Evolutionary conservation across 2,888 invertebrate species (phyloP).

Genomic region (Phyllotreta striolata): DNA sequence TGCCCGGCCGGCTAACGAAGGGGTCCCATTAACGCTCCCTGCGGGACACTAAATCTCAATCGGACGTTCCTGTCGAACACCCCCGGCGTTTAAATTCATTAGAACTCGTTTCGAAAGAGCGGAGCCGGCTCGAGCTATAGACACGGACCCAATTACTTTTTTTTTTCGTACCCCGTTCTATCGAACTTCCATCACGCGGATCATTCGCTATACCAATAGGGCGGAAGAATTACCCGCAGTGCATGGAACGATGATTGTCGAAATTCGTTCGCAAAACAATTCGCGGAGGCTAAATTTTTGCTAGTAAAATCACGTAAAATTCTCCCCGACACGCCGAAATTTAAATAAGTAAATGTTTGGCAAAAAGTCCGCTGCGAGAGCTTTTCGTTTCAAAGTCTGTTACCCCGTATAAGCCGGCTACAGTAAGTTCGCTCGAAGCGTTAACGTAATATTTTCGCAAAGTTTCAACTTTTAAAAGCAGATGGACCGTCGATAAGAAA

Average conservation of each 20-base stretch:
- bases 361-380: conserved; percentile 1
- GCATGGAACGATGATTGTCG: too few species aligned
- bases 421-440: conserved; percentile 28
- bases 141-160: conserved; percentile 25
- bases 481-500: conserved; percentile 38
- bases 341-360: conserved; percentile 18
- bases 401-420: conserved; percentile 15
- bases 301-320: too few species aligned
- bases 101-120: conserved; percentile 25
- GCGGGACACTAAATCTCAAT: conserved; percentile 29
- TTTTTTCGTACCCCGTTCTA: conserved; percentile 24
- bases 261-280: too few species aligned
- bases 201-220: conserved; percentile 12
- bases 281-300: too few species aligned
- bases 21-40: conserved; percentile 19
- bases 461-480: conserved; percentile 35
- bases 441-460: conserved; percentile 35
- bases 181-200: conserved; percentile 14
- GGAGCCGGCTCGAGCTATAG: conserved; percentile 12
- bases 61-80: conserved; percentile 25
- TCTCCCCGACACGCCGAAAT: background rate
- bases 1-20: conserved; percentile 10
- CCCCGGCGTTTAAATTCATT: conserved; percentile 37
- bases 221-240: conserved; percentile 19
- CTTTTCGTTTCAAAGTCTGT: conserved; percentile 20